Percentiles rank a stretch among this genome's conserved stretches.
phyloP scores from a whole-genome alignment of 2,888 invertebrate genomes.

The Aspidiotus rigidus region DNA sequence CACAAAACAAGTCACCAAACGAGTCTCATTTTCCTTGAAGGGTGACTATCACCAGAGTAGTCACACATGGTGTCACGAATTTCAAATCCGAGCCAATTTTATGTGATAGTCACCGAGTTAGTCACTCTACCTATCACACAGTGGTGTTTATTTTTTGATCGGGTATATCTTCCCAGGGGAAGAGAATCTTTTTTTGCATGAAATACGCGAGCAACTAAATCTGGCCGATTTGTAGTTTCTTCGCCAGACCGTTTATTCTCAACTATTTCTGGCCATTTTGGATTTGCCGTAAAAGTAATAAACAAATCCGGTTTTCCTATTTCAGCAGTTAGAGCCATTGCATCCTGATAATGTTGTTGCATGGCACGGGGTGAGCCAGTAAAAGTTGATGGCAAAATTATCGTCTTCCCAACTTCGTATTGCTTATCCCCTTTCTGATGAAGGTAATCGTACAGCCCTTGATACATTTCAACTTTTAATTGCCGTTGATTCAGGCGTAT shows the following conservation, averaged over 20 bases:
- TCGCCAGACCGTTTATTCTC: conserved; percentile 35
- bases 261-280: conserved; percentile 39
- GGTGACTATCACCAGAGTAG: no score
- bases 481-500: conserved; percentile 41
- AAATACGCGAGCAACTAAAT: conserved; percentile 23
- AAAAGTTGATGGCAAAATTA: conserved; percentile 40
- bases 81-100: no score
- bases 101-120: no score
- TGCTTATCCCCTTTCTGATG: conserved; percentile 38
- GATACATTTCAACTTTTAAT: conserved; percentile 39
- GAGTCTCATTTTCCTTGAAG: no score
- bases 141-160: background rate
- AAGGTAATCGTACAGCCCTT: conserved; percentile 40
- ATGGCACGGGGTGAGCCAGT: conserved; percentile 40
- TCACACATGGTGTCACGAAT: no score
- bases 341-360: conserved; percentile 41
- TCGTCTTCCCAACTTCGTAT: conserved; percentile 37
- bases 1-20: no score
- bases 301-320: conserved; percentile 40
- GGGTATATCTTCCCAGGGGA: background rate
- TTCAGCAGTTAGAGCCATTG: conserved; percentile 40
- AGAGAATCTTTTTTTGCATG: background rate
- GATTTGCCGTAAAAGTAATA: conserved; percentile 40
- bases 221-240: conserved; percentile 14
- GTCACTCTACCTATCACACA: no score